Conservation (phyloP, 2,888 invertebrate species). For the Entomobrya multifasciata region DNA sequence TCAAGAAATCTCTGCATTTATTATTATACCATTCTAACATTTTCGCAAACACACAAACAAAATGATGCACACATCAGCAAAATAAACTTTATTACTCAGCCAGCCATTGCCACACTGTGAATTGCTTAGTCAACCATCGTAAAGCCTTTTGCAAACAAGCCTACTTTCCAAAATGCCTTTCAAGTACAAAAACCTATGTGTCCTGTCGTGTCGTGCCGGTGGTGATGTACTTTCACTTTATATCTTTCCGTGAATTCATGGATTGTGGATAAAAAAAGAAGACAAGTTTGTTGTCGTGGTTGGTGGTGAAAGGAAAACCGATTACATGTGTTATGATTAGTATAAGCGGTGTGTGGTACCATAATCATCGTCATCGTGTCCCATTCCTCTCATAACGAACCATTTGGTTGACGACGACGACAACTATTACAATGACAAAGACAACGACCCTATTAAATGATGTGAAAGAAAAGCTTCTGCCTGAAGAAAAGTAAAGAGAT, state of each 20-base stretch:
- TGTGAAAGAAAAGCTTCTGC: not conserved
- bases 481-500: not conserved
- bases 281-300: not conserved
- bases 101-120: too few species aligned
- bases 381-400: not conserved
- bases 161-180: not conserved
- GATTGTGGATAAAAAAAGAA: too few species aligned
- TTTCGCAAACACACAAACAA: not conserved
- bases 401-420: too few species aligned
- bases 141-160: constrained; percentile 28
- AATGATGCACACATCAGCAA: constrained; percentile 15
- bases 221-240: not conserved
- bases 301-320: not conserved
- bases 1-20: not conserved
- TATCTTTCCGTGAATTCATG: not conserved
- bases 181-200: not conserved
- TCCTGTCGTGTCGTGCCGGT: not conserved
- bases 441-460: constrained; percentile 27
- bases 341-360: constrained; percentile 12
- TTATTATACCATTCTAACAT: constrained; percentile 22
- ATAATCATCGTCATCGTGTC: not conserved
- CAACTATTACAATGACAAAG: too few species aligned
- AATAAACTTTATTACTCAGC: constrained; percentile 37
- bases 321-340: constrained; percentile 28
- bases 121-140: constrained; percentile 33